Percentiles rank a stretch among this genome's conserved stretches.
Conservation (phyloP, 2,113 vertebrate genomes). For the Trematocara marginatum region DNA sequence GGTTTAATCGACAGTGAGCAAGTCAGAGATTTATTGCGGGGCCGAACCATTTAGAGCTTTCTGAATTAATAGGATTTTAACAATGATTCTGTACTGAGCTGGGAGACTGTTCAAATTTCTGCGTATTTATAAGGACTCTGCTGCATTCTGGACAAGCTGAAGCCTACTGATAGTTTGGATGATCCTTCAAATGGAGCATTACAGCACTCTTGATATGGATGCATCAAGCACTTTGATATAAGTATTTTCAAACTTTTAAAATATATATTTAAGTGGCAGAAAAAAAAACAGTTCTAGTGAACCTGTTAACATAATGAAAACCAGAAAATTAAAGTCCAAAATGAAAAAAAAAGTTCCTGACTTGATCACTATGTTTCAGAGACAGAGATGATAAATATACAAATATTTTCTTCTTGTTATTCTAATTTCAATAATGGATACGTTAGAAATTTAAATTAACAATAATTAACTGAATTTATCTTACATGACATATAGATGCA, state of each 20-base stretch:
- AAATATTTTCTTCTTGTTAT: neutral
- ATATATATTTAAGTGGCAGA: neutral
- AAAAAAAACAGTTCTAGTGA: neutral
- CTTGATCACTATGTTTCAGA: neutral
- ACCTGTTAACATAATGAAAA: neutral
- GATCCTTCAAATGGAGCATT: neutral
- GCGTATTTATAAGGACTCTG: neutral
- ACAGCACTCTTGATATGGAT: neutral
- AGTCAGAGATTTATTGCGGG: neutral
- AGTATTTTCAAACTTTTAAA: neutral
- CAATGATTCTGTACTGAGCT: neutral
- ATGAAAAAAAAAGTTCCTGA: neutral
- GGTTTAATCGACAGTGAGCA: neutral
- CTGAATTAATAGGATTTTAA: neutral
- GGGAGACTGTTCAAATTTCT: neutral
- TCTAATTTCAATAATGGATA: neutral
- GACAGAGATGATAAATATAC: neutral
- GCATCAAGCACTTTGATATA: neutral
- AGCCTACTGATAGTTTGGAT: fast-evolving
- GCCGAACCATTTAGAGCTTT: neutral
- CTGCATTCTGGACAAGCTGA: neutral
- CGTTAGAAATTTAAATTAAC: neutral
- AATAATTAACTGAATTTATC: neutral
- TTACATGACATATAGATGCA: fast-evolving
- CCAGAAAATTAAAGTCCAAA: neutral